Base-by-base conservation (phyloP, 1,140 invertebrate genomes). In the Stratiolaelaps scimitus region DNA sequence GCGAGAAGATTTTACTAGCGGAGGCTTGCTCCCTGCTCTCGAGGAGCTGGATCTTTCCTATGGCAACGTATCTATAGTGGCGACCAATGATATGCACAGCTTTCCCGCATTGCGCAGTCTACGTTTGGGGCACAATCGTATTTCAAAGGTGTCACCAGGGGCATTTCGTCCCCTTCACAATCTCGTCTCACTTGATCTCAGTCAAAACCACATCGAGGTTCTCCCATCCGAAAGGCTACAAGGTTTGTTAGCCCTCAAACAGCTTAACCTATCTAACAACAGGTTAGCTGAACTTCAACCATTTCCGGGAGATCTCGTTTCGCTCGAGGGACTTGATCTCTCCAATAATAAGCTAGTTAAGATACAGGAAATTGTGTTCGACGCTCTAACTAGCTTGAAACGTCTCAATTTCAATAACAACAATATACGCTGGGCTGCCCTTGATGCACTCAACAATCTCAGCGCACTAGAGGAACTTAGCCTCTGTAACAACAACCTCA, bases 71-170 rank as follows among this genome's bases (percentile, higher is more conserved):
- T 87, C 82, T 1, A 84, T 91, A 64, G 80, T 93, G 4, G 89
- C 88, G 0, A 88, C 86, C 47, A 86, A 85, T 71, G 89, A 92
- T 71, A 91, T 93, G 72, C 84, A 88, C 71, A 82, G 85, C n/a
- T 91, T 91, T 71, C 84, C 86, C 2, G 81, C 82, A 0, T 76
- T 93, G 10, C 80, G 85, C 69, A 83, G 84, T 70, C 77, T 92
- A 19, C 84, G 83, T 69, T 74, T 93, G 43, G 78, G 80, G 1
- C 78, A 83, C 68, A 92, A 92, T 74, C 79, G 82, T 68, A 87
- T 93, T 29, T 82, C 82, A 4, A 80, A 85, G 68, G 81, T 92
- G 64, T 91, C 88, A 0, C 88, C 89, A 0, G 85, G 87, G 1
- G 86, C 88, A 40, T 92, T 93, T 73, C 81, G 82, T 44, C 83